Conservation (phyloP, 1,140 invertebrate species). For the Thaumetopoea pityocampa region DNA sequence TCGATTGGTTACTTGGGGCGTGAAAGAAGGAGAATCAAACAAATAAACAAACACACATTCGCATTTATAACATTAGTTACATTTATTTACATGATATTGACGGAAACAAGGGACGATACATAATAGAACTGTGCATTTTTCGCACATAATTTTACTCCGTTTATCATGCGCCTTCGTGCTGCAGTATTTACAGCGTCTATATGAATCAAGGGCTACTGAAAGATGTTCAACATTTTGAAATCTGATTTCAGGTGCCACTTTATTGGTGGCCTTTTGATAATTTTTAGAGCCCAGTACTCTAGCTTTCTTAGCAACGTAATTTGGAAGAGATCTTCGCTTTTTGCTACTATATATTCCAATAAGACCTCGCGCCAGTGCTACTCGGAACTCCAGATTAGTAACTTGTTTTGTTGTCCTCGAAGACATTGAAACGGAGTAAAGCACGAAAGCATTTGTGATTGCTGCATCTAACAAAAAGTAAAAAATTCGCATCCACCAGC, state of each 20-base stretch:
- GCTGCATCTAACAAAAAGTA: constrained; percentile 9
- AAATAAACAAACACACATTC: no score
- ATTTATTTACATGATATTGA: no score
- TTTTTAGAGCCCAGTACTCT: not conserved
- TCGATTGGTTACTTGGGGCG: no score
- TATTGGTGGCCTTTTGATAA: constrained; percentile 2
- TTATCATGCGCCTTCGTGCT: no score
- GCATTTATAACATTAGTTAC: no score
- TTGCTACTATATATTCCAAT: not conserved
- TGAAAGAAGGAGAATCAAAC: no score
- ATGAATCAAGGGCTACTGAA: no score
- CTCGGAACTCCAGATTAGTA: not conserved
- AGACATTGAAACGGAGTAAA: constrained; percentile 7
- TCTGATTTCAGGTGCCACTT: constrained; percentile 3
- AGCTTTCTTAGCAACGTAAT: constrained; percentile 2
- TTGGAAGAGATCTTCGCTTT: constrained; percentile 1
- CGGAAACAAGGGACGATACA: no score
- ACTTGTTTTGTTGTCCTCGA: constrained; percentile 4
- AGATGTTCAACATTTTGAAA: not conserved
- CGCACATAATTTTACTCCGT: no score
- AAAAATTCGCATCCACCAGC: constrained; percentile 7
- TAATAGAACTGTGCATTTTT: no score
- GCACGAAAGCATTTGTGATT: constrained; percentile 11
- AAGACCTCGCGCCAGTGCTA: not conserved
- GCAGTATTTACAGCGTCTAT: no score